phyloP scores from a whole-genome alignment of 2,797 vertebrate genomes.

The Cirrhinus molitorella region DNA sequence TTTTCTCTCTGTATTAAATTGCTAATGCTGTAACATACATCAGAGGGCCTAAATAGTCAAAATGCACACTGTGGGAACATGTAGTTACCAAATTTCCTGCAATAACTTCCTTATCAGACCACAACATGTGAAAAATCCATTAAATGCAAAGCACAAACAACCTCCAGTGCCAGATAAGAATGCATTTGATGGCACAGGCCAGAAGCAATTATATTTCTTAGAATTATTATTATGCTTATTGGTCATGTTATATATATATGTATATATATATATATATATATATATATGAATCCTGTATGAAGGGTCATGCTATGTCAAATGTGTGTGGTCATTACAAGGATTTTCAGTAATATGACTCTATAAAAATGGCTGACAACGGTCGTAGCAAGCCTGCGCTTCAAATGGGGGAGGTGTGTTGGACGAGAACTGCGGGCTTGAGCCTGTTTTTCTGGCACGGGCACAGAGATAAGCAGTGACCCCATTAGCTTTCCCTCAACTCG shows the following conservation, averaged over 20 bases:
- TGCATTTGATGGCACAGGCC: not conserved
- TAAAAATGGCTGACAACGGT: not conserved
- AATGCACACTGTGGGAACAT: not conserved
- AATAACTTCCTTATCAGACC: conserved; percentile 3
- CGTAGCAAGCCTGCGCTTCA: conserved; percentile 55
- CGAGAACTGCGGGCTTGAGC: not conserved
- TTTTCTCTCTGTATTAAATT: not conserved
- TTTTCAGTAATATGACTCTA: not conserved
- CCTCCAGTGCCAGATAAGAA: not conserved
- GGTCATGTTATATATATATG: not conserved
- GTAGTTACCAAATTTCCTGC: not conserved
- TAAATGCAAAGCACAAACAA: conserved; percentile 15
- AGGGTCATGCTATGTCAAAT: not conserved
- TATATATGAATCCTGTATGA: not conserved
- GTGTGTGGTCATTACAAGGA: not conserved
- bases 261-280: too few relatives aligned
- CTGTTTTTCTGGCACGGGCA: conserved; percentile 37
- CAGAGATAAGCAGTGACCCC: conserved; percentile 66
- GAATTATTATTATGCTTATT: not conserved
- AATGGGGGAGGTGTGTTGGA: not conserved
- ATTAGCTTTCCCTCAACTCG: conserved; percentile 66
- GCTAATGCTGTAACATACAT: not conserved
- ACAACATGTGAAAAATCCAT: conserved; percentile 11
- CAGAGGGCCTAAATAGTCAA: not conserved
- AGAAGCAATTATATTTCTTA: not conserved